Percentiles rank a stretch among this genome's conserved stretches.
phyloP scores from a whole-genome alignment of 2,888 invertebrate species.

The Amphipoea oculea region DNA sequence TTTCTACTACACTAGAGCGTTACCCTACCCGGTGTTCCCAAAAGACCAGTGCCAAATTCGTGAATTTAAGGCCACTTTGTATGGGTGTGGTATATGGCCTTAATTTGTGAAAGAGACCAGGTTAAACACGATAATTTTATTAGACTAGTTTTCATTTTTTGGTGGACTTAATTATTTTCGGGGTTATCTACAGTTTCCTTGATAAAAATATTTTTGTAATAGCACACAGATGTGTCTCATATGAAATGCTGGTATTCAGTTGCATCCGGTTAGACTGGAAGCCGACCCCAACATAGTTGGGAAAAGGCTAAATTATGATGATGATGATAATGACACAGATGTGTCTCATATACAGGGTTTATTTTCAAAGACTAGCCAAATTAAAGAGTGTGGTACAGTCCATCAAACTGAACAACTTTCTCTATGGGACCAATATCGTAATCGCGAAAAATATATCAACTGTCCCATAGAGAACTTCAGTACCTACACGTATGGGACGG shows the following conservation, averaged over 20 bases:
- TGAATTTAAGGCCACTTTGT: slow-evolving; percentile 19
- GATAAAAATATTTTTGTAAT: slow-evolving; percentile 4
- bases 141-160: not conserved
- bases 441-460: too few relatives aligned
- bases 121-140: slow-evolving; percentile 20
- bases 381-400: too few relatives aligned
- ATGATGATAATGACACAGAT: too few relatives aligned
- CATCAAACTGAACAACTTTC: too few relatives aligned
- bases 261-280: too few relatives aligned
- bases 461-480: too few relatives aligned
- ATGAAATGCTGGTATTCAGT: too few relatives aligned
- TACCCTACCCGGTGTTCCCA: slow-evolving; percentile 66
- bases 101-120: slow-evolving; percentile 31
- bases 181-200: slow-evolving; percentile 11
- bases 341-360: not conserved
- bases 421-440: too few relatives aligned
- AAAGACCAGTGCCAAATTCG: slow-evolving; percentile 45
- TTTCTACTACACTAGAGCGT: slow-evolving; percentile 69
- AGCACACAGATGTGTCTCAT: not conserved
- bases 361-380: too few relatives aligned
- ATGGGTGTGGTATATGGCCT: slow-evolving; percentile 30
- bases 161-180: not conserved
- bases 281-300: too few relatives aligned
- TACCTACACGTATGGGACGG: too few relatives aligned
- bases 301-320: too few relatives aligned